phyloP scores from a whole-genome alignment of 2,888 invertebrate genomes.

The Rhamphomyia laevipes region DNA sequence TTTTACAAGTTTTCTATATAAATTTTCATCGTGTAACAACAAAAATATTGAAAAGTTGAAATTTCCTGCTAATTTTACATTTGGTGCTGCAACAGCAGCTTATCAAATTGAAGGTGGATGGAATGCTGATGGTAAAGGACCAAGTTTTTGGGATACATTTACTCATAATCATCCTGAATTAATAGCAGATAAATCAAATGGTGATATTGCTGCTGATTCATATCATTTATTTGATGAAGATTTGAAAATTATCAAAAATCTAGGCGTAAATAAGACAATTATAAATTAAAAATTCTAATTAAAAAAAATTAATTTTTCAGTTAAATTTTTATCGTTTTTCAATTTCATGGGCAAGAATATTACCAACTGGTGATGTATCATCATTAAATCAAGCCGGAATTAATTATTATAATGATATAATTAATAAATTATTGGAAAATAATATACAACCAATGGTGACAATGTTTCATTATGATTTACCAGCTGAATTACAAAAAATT shows the following conservation, averaged over 20 bases:
- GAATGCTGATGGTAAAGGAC: constrained; percentile 38
- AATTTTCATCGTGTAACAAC: too few relatives aligned
- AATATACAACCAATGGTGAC: constrained; percentile 50
- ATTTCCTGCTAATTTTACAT: constrained; percentile 20
- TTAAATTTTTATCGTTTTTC: constrained; percentile 44
- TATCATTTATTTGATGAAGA: constrained; percentile 48
- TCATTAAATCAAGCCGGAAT: constrained; percentile 48
- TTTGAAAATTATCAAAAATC: constrained; percentile 40
- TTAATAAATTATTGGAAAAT: constrained; percentile 47
- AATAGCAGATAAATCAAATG: constrained; percentile 40
- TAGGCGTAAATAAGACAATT: constrained; percentile 17
- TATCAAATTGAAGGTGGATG: constrained; percentile 28
- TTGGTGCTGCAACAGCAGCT: constrained; percentile 26
- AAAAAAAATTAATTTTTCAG: constrained; percentile 10
- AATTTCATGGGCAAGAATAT: constrained; percentile 51
- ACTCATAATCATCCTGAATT: constrained; percentile 28
- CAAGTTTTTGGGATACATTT: constrained; percentile 42
- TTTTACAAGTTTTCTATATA: too few relatives aligned
- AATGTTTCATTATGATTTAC: constrained; percentile 45
- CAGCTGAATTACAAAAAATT: constrained; percentile 41
- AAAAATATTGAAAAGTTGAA: background rate
- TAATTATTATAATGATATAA: constrained; percentile 51
- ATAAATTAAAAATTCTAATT: too few relatives aligned
- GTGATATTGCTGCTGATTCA: constrained; percentile 47
- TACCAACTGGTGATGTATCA: constrained; percentile 45